phyloP scores from a whole-genome alignment of 2,888 invertebrate genomes.

The Cantharis lateralis region DNA sequence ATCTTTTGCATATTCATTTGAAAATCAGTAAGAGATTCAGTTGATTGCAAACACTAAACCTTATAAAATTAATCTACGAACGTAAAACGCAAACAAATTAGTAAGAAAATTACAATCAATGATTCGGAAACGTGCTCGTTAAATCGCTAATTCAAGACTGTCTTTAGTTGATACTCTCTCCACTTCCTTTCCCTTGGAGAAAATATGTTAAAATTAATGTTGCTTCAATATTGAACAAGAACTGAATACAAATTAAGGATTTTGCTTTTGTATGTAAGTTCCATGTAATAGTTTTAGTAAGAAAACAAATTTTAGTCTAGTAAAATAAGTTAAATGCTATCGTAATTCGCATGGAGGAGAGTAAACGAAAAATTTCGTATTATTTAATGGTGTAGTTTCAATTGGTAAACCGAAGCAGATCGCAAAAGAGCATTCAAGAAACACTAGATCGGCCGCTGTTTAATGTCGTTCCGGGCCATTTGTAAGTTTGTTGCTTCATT shows the following conservation, averaged over 20 bases:
- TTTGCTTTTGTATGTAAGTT: constrained; percentile 10
- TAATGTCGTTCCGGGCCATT: constrained; percentile 56
- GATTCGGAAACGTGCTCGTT: constrained; percentile 49
- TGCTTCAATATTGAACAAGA: constrained; percentile 49
- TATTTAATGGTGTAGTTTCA: constrained; percentile 42
- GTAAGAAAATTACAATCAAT: constrained; percentile 56
- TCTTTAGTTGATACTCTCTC: constrained; percentile 37
- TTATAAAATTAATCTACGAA: constrained; percentile 29
- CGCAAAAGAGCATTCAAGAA: constrained; percentile 47
- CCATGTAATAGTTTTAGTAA: background rate
- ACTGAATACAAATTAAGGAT: constrained; percentile 35
- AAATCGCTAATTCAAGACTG: constrained; percentile 50
- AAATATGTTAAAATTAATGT: constrained; percentile 54
- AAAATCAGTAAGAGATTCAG: constrained; percentile 20
- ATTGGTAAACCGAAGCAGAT: constrained; percentile 52
- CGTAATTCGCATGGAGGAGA: background rate
- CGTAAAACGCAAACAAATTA: constrained; percentile 49
- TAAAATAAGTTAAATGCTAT: background rate
- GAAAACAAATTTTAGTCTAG: background rate
- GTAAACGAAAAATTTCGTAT: background rate
- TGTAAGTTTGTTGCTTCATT: constrained; percentile 56
- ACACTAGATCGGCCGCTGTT: constrained; percentile 48
- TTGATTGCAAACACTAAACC: constrained; percentile 26
- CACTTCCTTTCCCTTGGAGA: constrained; percentile 46
- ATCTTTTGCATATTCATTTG: constrained; percentile 1